These are phyloP conservation scores for Eurystomus glaucurus DNA, from an alignment of 2,797 vertebrate species.

Conservation along the genomic window DNA sequence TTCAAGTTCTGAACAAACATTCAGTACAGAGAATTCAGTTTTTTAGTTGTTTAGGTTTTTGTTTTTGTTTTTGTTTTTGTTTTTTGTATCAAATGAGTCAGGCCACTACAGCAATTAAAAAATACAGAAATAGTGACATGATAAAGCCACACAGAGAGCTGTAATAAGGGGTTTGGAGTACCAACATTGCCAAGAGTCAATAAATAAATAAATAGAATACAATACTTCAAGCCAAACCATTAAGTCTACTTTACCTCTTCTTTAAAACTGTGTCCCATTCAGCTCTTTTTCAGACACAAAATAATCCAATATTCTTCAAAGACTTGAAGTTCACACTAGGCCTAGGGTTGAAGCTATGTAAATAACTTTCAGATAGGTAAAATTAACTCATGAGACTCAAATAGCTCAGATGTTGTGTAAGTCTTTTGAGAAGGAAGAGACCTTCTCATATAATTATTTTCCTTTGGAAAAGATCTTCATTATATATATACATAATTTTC, in stretches of 20 bases:
- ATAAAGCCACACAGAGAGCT: neutral
- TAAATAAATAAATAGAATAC: neutral
- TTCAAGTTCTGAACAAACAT: neutral
- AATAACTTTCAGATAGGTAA: neutral
- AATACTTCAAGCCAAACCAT: neutral
- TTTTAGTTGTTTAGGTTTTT: no score
- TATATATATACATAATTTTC: neutral
- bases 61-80: no score
- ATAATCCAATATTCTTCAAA: neutral
- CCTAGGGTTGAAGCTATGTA: neutral
- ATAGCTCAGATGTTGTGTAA: neutral
- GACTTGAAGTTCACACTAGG: neutral
- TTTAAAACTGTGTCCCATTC: neutral
- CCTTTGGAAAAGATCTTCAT: neutral
- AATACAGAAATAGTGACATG: neutral
- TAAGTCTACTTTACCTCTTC: neutral
- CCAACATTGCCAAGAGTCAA: neutral
- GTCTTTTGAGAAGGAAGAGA: neutral
- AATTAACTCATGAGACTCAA: neutral
- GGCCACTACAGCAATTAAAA: neutral
- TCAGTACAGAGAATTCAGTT: neutral
- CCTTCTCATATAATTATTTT: neutral
- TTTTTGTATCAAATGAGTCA: neutral
- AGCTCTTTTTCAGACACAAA: neutral
- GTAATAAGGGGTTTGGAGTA: neutral